Evolutionary conservation across 2,113 vertebrate genomes (phyloP), one percentile per base, ranked within the genome.

Genomic region (Buteo buteo): DNA sequence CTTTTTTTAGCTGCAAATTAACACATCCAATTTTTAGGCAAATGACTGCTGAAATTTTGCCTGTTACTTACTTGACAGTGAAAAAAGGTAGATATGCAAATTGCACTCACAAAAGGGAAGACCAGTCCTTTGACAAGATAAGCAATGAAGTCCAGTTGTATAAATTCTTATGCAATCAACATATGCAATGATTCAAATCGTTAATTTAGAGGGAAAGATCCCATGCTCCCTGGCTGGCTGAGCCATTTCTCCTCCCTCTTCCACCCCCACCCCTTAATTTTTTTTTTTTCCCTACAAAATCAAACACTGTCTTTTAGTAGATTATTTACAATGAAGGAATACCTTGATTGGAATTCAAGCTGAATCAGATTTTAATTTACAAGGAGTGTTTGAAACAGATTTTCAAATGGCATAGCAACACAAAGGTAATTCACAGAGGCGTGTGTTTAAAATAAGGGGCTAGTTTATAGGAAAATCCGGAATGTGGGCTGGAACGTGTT

Each of bases 401-500:
- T 97, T 97, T 91, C 71, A 82, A 97, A 97, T 38, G 70, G 83
- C 89, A 77, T 82, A 91, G 91, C 89, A 96, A 96, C 96, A 95
- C 94, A 97, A 96, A 95, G 91, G 94, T 97, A 94, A 92, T 94
- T 96, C 86, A 82, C 72, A 82, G 87, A 97, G 93, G 89, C 66
- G 62, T 95, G 94, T 94, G 93, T 92, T 96, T 96, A 97, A 97
- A 97, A 94, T 89, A 94, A 97, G 94, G 71, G 84, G 54, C 93
- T 97, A 94, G 93, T 95, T 97, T 96, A 95, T 96, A 96, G 93
- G 96, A 96, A 97, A 97, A 95, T 93, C 94, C 54, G 84, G 96
- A 97, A 97, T 96, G 94, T 95, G 91, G 94, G 81, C 94, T 94
- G 97, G 93, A 97, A 95, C 84, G 4, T 95, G 93, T 96, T 95